Conservation (phyloP, 2,797 vertebrate genomes). For the Acipenser transmontanus region DNA sequence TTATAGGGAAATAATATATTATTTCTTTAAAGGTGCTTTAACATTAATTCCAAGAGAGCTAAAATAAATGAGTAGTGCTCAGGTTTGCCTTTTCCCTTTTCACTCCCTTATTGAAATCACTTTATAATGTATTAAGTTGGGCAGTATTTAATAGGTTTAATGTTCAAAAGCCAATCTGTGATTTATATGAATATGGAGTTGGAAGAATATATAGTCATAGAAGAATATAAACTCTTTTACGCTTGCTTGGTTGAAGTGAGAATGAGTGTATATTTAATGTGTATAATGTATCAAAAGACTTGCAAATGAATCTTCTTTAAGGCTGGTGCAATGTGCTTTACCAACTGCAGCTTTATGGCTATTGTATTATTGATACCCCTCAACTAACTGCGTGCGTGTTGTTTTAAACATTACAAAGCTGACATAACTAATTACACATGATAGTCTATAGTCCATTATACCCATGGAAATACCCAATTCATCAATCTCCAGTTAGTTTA, state of each 20-base stretch:
- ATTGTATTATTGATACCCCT: slow-evolving; percentile 36
- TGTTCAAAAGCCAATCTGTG: no score
- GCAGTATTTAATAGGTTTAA: no score
- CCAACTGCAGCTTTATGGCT: slow-evolving; percentile 38
- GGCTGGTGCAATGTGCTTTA: slow-evolving; percentile 38
- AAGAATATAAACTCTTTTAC: no score
- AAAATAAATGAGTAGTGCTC: no score
- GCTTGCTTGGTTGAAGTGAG: not conserved
- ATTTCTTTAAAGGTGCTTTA: no score
- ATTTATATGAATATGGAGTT: no score
- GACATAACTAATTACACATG: slow-evolving; percentile 50
- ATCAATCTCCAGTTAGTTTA: slow-evolving; percentile 66
- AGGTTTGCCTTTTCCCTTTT: no score
- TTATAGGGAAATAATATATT: no score
- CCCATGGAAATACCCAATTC: slow-evolving; percentile 52
- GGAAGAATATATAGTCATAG: no score
- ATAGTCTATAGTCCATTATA: slow-evolving; percentile 32
- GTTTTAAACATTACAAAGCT: slow-evolving; percentile 41
- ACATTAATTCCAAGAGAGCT: no score
- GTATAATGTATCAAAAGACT: slow-evolving; percentile 39
- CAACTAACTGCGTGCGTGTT: slow-evolving; percentile 38
- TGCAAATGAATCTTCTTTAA: slow-evolving; percentile 28
- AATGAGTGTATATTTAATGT: not conserved
- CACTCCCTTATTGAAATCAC: no score
- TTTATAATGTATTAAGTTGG: no score